Percentiles rank a stretch among this genome's conserved stretches.
Evolutionary conservation across 2,888 invertebrate species (phyloP).

Genomic region (Oscheius sp.): DNA sequence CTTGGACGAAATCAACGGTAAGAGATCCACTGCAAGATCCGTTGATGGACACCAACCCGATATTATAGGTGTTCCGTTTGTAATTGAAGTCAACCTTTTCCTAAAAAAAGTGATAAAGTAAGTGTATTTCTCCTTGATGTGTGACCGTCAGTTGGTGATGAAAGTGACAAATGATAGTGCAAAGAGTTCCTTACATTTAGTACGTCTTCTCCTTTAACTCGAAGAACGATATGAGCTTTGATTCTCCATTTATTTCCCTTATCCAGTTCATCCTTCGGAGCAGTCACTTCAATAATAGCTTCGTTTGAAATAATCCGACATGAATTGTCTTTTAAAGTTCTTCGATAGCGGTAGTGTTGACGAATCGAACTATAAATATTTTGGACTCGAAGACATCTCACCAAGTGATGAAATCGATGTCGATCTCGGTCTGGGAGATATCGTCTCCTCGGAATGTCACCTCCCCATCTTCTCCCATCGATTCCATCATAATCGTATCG

Average conservation of each 20-base stretch:
- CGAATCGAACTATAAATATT: conserved; percentile 6
- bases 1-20: conserved; percentile 12
- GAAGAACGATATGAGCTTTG: conserved; percentile 2
- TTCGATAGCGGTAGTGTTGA: conserved; percentile 17
- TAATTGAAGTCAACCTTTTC: conserved; percentile 5
- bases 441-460: conserved; percentile 22
- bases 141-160: not conserved
- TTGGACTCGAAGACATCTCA: not conserved
- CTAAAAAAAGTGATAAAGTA: conserved; percentile 10
- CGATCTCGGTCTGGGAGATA: conserved; percentile 2
- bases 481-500: conserved; percentile 24
- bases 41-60: conserved; percentile 2
- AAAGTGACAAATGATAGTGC: not conserved
- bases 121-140: not conserved
- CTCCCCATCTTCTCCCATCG: conserved; percentile 29
- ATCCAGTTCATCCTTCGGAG: conserved; percentile 27
- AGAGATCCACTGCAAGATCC: not conserved
- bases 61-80: not conserved
- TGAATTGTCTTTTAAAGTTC: not conserved
- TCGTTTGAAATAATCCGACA: conserved; percentile 6
- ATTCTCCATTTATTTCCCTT: conserved; percentile 27
- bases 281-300: conserved; percentile 3
- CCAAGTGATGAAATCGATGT: conserved; percentile 29
- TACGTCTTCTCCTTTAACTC: conserved; percentile 13
- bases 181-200: conserved; percentile 6